Percentiles rank a stretch among this genome's conserved stretches.
phyloP scores from a whole-genome alignment of 2,113 vertebrate genomes.

The Macroglossus sobrinus region DNA sequence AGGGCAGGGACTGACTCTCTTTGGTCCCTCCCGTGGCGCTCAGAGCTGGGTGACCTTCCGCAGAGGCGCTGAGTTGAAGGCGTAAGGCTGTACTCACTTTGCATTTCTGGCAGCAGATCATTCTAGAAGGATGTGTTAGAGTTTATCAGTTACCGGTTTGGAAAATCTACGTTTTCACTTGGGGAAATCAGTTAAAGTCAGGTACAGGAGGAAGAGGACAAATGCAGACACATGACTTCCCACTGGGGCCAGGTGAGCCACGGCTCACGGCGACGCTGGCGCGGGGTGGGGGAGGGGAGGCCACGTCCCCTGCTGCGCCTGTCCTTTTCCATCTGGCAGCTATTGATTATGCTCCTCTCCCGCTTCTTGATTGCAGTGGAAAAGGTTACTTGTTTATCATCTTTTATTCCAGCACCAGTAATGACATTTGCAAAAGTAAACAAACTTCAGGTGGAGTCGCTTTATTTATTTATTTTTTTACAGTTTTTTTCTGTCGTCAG shows the following conservation, averaged over 20 bases:
- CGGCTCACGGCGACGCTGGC: fast-evolving
- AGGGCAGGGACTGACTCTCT: background rate
- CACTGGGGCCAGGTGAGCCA: background rate
- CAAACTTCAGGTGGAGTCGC: background rate
- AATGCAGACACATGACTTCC: fast-evolving
- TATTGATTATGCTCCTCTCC: background rate
- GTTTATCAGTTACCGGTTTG: background rate
- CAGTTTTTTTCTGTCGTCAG: background rate
- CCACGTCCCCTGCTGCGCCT: background rate
- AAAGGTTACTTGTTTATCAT: background rate
- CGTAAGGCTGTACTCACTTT: background rate
- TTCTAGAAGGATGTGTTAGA: background rate
- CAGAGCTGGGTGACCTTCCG: background rate
- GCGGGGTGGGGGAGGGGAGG: too few relatives aligned
- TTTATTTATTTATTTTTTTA: background rate
- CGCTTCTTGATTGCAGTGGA: background rate
- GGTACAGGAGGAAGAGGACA: background rate
- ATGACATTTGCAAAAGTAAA: background rate
- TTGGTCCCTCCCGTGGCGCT: background rate
- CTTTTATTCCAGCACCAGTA: background rate
- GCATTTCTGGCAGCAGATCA: background rate
- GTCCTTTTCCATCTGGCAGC: background rate
- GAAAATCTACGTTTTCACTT: background rate
- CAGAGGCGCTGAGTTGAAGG: too few relatives aligned
- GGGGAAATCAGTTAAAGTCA: background rate